Conservation (phyloP, 2,888 invertebrate genomes). For the Scelioninae gen. 1 region DNA sequence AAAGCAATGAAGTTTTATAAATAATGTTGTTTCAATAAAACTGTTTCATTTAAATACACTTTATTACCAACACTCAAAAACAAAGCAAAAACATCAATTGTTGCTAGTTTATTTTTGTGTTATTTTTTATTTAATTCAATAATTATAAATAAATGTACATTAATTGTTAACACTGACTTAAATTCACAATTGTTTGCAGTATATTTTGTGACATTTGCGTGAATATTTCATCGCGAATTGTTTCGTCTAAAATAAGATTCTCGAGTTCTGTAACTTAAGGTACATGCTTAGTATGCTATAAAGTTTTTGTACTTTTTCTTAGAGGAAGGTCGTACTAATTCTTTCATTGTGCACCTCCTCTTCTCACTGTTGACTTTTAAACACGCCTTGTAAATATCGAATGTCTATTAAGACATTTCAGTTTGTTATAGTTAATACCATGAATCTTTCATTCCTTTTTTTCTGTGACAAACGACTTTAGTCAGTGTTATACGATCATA, state of each 20-base stretch:
- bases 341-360: constrained; percentile 29
- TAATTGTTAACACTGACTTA: constrained; percentile 12
- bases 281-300: constrained; percentile 25
- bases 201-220: neutral
- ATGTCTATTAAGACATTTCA: constrained; percentile 47
- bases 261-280: constrained; percentile 13
- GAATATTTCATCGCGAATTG: constrained; percentile 23
- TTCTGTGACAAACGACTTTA: constrained; percentile 1
- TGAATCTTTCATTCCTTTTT: constrained; percentile 11
- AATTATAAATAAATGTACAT: constrained; percentile 1
- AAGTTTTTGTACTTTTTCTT: constrained; percentile 39
- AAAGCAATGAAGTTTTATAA: too few species aligned
- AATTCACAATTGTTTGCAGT: constrained; percentile 49
- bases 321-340: constrained; percentile 43
- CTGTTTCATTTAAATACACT: neutral
- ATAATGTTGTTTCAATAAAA: neutral
- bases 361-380: constrained; percentile 34
- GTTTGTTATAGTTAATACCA: constrained; percentile 33
- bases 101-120: neutral
- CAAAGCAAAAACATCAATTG: neutral
- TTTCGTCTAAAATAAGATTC: constrained; percentile 26
- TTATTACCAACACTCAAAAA: constrained; percentile 1
- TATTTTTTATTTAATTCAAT: neutral
- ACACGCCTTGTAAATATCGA: constrained; percentile 50
- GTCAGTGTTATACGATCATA: constrained; percentile 8